phyloP scores from a whole-genome alignment of 2,113 vertebrate genomes.

The Myrmophylax atrothorax region DNA sequence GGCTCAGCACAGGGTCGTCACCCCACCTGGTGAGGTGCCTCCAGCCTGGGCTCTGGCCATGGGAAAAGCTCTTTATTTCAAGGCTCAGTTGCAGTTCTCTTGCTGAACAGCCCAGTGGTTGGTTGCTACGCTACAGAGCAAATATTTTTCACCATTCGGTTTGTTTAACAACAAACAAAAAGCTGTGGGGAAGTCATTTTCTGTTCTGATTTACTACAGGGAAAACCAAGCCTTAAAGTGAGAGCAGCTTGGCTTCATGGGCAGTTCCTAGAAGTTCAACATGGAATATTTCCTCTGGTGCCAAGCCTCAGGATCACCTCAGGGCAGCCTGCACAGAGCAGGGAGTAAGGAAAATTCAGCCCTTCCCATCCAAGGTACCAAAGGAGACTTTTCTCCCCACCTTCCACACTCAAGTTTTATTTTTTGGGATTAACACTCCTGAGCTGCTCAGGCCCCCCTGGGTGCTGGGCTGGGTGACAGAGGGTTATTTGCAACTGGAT shows the following conservation, averaged over 20 bases:
- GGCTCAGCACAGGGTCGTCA: not conserved
- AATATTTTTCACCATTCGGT: not conserved
- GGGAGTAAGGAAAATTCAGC: not conserved
- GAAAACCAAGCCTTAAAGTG: not conserved
- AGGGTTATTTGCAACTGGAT: too few species aligned
- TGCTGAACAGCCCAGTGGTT: not conserved
- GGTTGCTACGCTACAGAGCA: slow-evolving; percentile 11
- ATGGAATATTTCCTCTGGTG: not conserved
- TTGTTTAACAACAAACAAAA: slow-evolving; percentile 24
- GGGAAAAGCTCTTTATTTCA: not conserved
- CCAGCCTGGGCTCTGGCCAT: not conserved
- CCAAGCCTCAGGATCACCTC: not conserved
- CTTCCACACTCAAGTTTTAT: accelerated
- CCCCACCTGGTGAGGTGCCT: not conserved
- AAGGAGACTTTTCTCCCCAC: not conserved
- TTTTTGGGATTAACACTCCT: accelerated
- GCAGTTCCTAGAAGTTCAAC: slow-evolving; percentile 3
- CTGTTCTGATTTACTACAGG: not conserved
- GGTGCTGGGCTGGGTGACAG: not conserved
- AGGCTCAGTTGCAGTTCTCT: not conserved
- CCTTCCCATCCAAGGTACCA: not conserved
- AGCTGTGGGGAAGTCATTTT: not conserved
- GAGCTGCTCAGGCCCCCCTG: accelerated
- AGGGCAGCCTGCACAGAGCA: not conserved
- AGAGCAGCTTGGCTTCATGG: not conserved